Base-by-base conservation (phyloP, 2,113 vertebrate genomes). In the Protomyctophum bolini region DNA sequence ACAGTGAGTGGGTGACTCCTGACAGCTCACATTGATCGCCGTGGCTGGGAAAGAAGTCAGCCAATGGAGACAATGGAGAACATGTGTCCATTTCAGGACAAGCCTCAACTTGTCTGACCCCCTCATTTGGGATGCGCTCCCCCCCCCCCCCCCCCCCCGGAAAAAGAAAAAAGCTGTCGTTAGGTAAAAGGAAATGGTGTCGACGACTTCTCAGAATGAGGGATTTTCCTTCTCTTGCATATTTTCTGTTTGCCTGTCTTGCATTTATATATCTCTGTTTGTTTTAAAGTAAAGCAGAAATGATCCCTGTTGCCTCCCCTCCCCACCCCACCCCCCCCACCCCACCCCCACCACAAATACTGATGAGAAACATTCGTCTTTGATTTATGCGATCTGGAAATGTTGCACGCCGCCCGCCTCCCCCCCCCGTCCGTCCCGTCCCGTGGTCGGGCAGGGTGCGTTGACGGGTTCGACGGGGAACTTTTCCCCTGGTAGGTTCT, bases 1-100 rank as follows among this genome's bases (percentile, higher is more conserved):
- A 93, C 91, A 91, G 88, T 75, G 71, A 89, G 91, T 91, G 89
- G 91, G 91, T 85, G 87, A 89, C 83, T 85, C 75, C 79, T 91
- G 92, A 91, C 91, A 88, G 90, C 82, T 88, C 72, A 55, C 85
- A 90, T 89, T 91, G 89, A 91, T 86, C 86, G 83, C 68, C 79
- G 54, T 79, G 85, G 91, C 86, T 89, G 87, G 83, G 86, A 87
- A 85, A 90, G 83, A 84, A 87, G 86, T 81, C 52, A 9, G 81
- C 76, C 21, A 21, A 21, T 21, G 21, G 21, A 21, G 80, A 93
- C 90, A 92, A 92, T 88, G 69, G 85, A 84, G 84, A 92, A 92
- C 93, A 89, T 88, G 85, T 91, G 89, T 91, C 90, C 72, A 14
- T 81, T 82, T 80, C 76, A 77, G 89, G 88, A 85, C 92, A 93